phyloP scores from a whole-genome alignment of 2,113 vertebrate genomes.

The Typhlomys cinereus region DNA sequence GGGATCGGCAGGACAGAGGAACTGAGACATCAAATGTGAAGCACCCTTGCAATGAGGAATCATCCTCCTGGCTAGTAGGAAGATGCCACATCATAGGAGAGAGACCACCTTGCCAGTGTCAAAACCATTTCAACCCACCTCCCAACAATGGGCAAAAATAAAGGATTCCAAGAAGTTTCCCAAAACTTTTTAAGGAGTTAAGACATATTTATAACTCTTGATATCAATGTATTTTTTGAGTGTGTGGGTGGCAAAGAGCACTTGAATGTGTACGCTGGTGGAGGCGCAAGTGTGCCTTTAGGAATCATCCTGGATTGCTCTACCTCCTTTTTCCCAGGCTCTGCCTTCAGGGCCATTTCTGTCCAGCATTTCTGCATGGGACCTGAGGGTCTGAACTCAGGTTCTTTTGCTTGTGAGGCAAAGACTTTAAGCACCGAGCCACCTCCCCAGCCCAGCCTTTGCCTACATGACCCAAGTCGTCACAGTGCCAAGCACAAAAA shows the following conservation, averaged over 20 bases:
- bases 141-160: neutral
- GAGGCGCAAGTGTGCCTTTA: too few relatives aligned
- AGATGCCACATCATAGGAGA: neutral
- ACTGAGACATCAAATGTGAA: rapidly evolving
- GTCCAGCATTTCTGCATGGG: too few relatives aligned
- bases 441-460: too few relatives aligned
- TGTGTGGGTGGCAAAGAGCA: too few relatives aligned
- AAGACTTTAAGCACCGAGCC: too few relatives aligned
- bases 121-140: neutral
- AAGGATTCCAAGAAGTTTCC: neutral
- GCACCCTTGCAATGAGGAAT: neutral
- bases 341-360: too few relatives aligned
- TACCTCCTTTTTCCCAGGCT: too few relatives aligned
- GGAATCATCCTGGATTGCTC: too few relatives aligned
- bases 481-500: too few relatives aligned
- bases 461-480: neutral
- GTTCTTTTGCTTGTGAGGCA: too few relatives aligned
- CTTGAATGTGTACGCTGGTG: too few relatives aligned
- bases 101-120: rapidly evolving
- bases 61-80: neutral
- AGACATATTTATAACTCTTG: neutral
- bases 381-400: too few relatives aligned
- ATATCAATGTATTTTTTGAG: neutral
- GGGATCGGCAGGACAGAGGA: neutral
- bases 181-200: neutral